Conservation (phyloP, 2,113 vertebrate species). For the Phocoena sinus region DNA sequence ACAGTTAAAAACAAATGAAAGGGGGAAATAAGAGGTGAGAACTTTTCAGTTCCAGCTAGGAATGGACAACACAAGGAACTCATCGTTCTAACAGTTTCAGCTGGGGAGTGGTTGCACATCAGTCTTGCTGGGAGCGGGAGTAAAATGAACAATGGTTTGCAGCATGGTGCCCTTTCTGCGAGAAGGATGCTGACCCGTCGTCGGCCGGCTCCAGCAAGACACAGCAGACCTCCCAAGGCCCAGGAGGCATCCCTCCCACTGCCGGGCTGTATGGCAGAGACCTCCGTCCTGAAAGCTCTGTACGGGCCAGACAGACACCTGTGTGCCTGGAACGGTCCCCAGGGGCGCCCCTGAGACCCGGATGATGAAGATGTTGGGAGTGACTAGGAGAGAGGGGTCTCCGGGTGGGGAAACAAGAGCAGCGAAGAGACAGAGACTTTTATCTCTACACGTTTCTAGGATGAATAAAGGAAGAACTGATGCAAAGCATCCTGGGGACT, state of each 20-base stretch:
- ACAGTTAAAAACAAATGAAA: neutral
- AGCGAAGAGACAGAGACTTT: neutral
- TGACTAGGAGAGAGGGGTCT: neutral
- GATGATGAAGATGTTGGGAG: neutral
- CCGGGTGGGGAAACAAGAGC: neutral
- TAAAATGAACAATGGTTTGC: neutral
- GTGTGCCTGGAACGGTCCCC: neutral
- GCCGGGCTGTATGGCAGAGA: neutral
- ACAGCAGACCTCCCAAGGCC: neutral
- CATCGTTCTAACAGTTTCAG: neutral
- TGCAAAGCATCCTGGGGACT: neutral
- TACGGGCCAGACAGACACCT: neutral
- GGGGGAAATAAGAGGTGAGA: neutral
- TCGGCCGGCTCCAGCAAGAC: neutral
- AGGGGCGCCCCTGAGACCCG: neutral
- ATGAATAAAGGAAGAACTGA: neutral
- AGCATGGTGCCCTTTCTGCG: neutral
- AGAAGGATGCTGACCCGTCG: neutral
- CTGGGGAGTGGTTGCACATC: constrained; percentile 11
- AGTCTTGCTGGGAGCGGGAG: neutral
- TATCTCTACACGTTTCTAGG: neutral
- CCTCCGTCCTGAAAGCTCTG: neutral
- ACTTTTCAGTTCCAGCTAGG: neutral
- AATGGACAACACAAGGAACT: constrained; percentile 11
- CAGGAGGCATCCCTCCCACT: neutral